Evolutionary conservation across 2,888 invertebrate species (phyloP).

Genomic region (Pyrrhia umbra): DNA sequence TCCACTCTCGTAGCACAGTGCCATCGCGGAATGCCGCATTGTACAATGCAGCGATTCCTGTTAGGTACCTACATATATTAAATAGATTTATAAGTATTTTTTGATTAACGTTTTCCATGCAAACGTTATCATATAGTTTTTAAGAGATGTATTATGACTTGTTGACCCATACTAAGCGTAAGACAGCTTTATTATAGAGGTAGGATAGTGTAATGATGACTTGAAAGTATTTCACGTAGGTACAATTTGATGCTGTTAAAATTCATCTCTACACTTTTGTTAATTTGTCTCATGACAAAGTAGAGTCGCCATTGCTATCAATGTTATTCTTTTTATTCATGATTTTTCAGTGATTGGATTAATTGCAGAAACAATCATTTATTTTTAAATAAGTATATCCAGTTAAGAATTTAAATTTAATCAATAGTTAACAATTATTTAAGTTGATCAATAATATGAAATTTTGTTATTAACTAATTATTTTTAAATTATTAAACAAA

Average conservation of each 20-base stretch:
- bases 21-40: slow-evolving; percentile 70
- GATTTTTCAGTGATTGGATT: slow-evolving; percentile 36
- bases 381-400: slow-evolving; percentile 26
- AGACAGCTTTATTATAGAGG: slow-evolving; percentile 61
- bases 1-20: slow-evolving; percentile 63
- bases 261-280: slow-evolving; percentile 26
- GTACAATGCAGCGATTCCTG: slow-evolving; percentile 65
- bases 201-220: slow-evolving; percentile 42
- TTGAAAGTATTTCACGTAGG: slow-evolving; percentile 19
- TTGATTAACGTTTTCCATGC: slow-evolving; percentile 66
- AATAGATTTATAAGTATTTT: slow-evolving; percentile 60
- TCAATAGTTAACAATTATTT: not conserved
- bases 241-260: slow-evolving; percentile 20
- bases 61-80: slow-evolving; percentile 53
- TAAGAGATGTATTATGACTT: slow-evolving; percentile 63
- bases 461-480: not conserved
- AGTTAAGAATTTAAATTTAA: slow-evolving; percentile 10
- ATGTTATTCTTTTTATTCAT: slow-evolving; percentile 12
- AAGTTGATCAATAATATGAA: not conserved
- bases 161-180: slow-evolving; percentile 60
- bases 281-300: slow-evolving; percentile 7
- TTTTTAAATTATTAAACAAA: not conserved
- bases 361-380: slow-evolving; percentile 26
- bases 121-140: slow-evolving; percentile 65
- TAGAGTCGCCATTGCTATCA: slow-evolving; percentile 30